A percentile compares a stretch with the other conserved stretches of the same genome.
phyloP scores from a whole-genome alignment of 2,888 invertebrate species.

The Synanthedon andrenaeformis region DNA sequence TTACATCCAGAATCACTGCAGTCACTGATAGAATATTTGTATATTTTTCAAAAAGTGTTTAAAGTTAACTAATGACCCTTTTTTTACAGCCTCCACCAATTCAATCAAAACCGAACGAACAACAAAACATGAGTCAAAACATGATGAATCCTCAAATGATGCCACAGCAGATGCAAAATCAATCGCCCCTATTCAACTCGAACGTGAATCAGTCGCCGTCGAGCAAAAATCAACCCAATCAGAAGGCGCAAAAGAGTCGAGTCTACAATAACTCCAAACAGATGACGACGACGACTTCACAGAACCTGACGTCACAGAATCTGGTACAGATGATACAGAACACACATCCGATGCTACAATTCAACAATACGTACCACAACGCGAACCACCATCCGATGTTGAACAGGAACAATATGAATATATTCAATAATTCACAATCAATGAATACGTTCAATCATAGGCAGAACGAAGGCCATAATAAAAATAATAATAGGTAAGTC shows the following conservation, averaged over 20 bases:
- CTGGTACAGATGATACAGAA: slow-evolving; percentile 57
- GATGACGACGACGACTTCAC: slow-evolving; percentile 9
- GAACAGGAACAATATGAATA: slow-evolving; percentile 17
- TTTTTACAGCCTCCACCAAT: slow-evolving; percentile 33
- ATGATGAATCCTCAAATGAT: slow-evolving; percentile 29
- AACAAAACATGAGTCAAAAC: slow-evolving; percentile 19
- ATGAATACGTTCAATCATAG: slow-evolving; percentile 24
- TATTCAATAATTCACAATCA: slow-evolving; percentile 20
- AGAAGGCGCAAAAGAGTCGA: slow-evolving; percentile 28
- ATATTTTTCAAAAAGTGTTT: too few species aligned
- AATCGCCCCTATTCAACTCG: slow-evolving; percentile 9
- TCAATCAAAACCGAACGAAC: slow-evolving; percentile 32
- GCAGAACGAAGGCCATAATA: slow-evolving; percentile 36
- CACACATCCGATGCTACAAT: slow-evolving; percentile 58
- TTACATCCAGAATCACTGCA: too few species aligned
- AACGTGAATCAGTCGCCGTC: slow-evolving; percentile 18
- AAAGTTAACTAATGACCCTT: too few species aligned
- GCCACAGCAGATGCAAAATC: slow-evolving; percentile 12
- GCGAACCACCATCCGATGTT: slow-evolving; percentile 57
- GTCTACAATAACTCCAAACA: slow-evolving; percentile 42
- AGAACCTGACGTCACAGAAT: slow-evolving; percentile 41
- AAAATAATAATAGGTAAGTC: slow-evolving; percentile 21
- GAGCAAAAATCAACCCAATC: slow-evolving; percentile 16
- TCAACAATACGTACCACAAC: slow-evolving; percentile 50
- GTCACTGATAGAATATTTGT: too few species aligned